Evolutionary conservation across 1,140 invertebrate species (phyloP).

Genomic region (Triops cancriformis): DNA sequence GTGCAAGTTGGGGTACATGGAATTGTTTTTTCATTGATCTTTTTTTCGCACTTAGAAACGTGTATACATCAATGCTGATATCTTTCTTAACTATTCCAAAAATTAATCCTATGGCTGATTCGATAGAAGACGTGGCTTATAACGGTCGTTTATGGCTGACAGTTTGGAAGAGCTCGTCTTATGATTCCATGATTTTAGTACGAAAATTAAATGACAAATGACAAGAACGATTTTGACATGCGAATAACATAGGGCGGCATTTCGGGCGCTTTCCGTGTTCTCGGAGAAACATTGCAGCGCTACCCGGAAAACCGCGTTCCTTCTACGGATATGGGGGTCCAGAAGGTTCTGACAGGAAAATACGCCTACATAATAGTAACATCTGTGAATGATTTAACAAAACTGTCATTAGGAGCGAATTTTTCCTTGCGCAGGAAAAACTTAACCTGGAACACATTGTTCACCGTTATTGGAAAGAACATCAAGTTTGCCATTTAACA

Average conservation of each 20-base stretch:
- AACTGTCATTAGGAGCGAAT: not conserved
- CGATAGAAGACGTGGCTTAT: constrained; percentile 12
- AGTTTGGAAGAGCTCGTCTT: constrained; percentile 3
- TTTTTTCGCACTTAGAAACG: not conserved
- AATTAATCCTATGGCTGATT: not conserved
- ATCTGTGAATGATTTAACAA: not conserved
- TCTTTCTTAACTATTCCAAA: constrained; percentile 22
- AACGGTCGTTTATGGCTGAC: constrained; percentile 14
- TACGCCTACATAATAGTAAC: constrained; percentile 16
- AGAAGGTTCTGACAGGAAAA: constrained; percentile 4
- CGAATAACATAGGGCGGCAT: not conserved
- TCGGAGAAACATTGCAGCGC: constrained; percentile 7
- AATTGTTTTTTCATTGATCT: not conserved
- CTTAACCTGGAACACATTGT: not conserved
- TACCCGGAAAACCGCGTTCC: constrained; percentile 18
- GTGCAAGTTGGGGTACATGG: not conserved
- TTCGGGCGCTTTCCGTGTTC: not conserved
- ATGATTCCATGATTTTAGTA: constrained; percentile 20
- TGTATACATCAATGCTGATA: constrained; percentile 11
- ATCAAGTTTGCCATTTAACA: not conserved
- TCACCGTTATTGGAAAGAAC: not conserved
- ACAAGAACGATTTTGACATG: not conserved
- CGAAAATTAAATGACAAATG: not conserved
- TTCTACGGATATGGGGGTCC: constrained; percentile 1
- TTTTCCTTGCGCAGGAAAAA: not conserved